phyloP scores from a whole-genome alignment of 2,888 invertebrate genomes.

The Noctua fimbriata region DNA sequence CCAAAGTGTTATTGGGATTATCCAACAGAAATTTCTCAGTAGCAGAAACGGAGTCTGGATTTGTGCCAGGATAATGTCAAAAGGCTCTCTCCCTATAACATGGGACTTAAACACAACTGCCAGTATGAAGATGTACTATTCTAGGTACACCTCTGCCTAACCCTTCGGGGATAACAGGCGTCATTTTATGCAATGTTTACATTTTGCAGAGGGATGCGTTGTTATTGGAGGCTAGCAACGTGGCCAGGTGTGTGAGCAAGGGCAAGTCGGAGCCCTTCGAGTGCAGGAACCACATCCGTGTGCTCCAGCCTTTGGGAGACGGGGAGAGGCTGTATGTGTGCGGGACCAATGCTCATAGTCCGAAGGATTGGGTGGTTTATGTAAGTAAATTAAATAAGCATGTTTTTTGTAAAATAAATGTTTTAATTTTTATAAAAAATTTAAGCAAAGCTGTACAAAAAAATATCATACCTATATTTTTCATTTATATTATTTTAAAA shows the following conservation, averaged over 20 bases:
- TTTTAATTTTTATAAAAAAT: not conserved
- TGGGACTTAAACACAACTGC: not conserved
- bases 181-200: conserved; percentile 25
- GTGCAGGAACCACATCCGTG: conserved; percentile 92
- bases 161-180: not conserved
- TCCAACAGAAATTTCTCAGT: not conserved
- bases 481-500: not conserved
- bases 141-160: not conserved
- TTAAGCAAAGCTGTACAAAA: not conserved
- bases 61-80: not conserved
- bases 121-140: not conserved
- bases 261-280: conserved; percentile 92
- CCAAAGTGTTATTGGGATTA: not conserved
- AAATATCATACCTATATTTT: not conserved
- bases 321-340: conserved; percentile 91
- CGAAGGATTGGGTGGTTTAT: conserved; percentile 92
- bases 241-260: conserved; percentile 91
- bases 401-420: not conserved
- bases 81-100: not conserved
- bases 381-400: conserved; percentile 78
- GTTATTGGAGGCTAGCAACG: conserved; percentile 90
- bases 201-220: conserved; percentile 88
- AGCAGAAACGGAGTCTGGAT: not conserved
- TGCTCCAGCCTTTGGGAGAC: conserved; percentile 92
- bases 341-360: conserved; percentile 92